Percentiles rank a stretch among this genome's conserved stretches.
These are phyloP conservation scores for Dendrolimus kikuchii DNA, from an alignment of 1,140 invertebrate species.

Conservation along the genomic window DNA sequence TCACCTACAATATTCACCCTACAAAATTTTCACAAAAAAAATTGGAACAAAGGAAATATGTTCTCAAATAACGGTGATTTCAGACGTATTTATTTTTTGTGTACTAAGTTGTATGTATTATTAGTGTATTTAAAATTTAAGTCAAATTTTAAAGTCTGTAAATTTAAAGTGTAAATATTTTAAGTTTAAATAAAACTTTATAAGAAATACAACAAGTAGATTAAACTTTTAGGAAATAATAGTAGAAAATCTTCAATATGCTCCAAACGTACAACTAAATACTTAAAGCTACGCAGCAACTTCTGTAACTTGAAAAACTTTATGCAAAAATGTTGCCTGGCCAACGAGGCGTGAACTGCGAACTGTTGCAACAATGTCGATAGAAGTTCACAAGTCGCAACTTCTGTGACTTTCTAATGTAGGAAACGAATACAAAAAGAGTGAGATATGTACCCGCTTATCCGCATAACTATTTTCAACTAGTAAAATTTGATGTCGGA, in stretches of 20 bases:
- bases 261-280: constrained; percentile 1
- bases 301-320: constrained; percentile 13
- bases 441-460: too few relatives aligned
- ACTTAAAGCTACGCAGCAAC: constrained; percentile 2
- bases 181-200: not conserved
- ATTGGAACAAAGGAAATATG: too few relatives aligned
- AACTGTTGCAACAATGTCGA: constrained; percentile 18
- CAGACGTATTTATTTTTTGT: too few relatives aligned
- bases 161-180: constrained; percentile 1
- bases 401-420: too few relatives aligned
- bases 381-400: constrained; percentile 18
- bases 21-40: too few relatives aligned
- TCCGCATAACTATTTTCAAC: too few relatives aligned
- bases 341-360: constrained; percentile 1
- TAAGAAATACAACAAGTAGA: not conserved
- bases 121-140: too few relatives aligned
- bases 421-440: too few relatives aligned
- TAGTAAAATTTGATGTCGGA: too few relatives aligned
- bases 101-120: too few relatives aligned
- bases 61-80: too few relatives aligned
- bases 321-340: constrained; percentile 16
- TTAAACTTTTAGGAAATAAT: not conserved
- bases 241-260: not conserved
- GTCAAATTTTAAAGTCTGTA: not conserved
- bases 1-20: too few relatives aligned